Evolutionary conservation across 35 echinoderm and acorn worm genomes (phyloP).

Genomic region (Hemicentrotus pulcherrimus): DNA sequence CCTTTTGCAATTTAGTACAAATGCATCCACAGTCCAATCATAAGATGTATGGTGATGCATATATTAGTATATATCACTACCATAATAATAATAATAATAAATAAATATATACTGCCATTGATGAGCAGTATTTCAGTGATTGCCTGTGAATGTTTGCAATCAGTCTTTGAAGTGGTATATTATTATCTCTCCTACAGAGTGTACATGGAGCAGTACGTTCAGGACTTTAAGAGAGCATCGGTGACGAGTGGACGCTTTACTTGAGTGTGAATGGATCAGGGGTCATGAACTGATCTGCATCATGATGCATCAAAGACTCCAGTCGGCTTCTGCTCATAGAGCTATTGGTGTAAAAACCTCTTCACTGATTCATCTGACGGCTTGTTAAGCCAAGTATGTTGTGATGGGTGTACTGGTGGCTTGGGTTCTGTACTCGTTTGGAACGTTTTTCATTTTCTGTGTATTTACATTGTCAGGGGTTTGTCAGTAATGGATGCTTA

Average conservation of each 20-base stretch:
- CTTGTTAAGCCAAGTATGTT: too few species aligned
- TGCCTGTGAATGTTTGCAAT: background rate
- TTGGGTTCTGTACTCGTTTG: too few species aligned
- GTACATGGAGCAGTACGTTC: constrained; percentile 72
- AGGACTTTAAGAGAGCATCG: constrained; percentile 85
- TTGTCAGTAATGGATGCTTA: too few species aligned
- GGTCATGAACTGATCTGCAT: background rate
- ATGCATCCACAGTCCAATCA: background rate
- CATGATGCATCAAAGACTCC: background rate
- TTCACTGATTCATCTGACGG: background rate
- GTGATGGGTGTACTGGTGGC: too few species aligned
- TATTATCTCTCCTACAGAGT: constrained; percentile 43
- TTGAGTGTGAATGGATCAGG: constrained; percentile 36
- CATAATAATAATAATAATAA: too few species aligned
- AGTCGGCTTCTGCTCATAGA: background rate
- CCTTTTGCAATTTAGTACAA: background rate
- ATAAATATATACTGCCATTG: too few species aligned
- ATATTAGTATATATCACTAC: too few species aligned
- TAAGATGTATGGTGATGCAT: too few species aligned
- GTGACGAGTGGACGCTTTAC: constrained; percentile 66
- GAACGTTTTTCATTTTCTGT: too few species aligned
- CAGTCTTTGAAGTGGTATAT: background rate
- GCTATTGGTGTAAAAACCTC: background rate
- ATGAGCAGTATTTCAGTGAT: background rate
- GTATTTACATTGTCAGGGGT: too few species aligned